These are phyloP conservation scores for Nemopilema nomurai DNA, from an alignment of 30 jellyfish, hydroid and myxozoan genomes.

Conservation along the genomic window DNA sequence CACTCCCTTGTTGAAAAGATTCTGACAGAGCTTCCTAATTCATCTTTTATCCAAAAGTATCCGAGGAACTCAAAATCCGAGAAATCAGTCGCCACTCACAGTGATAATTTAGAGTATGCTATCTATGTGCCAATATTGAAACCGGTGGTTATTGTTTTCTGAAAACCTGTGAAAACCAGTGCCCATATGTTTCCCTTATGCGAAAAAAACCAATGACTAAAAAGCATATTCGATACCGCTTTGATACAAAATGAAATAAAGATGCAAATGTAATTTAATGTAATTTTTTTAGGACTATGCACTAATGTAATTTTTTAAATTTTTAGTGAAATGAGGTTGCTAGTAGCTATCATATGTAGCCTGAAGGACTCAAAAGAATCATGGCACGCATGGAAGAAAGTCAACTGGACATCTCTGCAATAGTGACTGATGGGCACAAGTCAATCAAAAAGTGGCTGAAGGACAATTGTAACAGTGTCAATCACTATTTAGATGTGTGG, in stretches of 20 bases:
- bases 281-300: background rate
- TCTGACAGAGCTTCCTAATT: background rate
- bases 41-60: background rate
- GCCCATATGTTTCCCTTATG: background rate
- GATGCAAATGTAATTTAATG: background rate
- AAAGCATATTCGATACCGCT: background rate
- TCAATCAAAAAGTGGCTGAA: constrained; percentile 32
- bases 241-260: background rate
- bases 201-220: background rate
- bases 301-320: background rate
- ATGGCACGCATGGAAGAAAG: constrained; percentile 14
- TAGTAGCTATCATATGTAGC: constrained; percentile 37
- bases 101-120: background rate
- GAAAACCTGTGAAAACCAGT: background rate
- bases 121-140: background rate
- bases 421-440: constrained; percentile 38
- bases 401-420: constrained; percentile 4
- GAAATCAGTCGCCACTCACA: background rate
- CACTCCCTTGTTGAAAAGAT: background rate
- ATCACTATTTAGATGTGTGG: constrained; percentile 32
- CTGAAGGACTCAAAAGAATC: constrained; percentile 23
- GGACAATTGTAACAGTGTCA: constrained; percentile 20
- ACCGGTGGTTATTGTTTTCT: background rate
- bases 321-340: constrained; percentile 40
- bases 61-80: background rate